Evolutionary conservation across 2,113 vertebrate species (phyloP).

Genomic region (Sylvia atricapilla): DNA sequence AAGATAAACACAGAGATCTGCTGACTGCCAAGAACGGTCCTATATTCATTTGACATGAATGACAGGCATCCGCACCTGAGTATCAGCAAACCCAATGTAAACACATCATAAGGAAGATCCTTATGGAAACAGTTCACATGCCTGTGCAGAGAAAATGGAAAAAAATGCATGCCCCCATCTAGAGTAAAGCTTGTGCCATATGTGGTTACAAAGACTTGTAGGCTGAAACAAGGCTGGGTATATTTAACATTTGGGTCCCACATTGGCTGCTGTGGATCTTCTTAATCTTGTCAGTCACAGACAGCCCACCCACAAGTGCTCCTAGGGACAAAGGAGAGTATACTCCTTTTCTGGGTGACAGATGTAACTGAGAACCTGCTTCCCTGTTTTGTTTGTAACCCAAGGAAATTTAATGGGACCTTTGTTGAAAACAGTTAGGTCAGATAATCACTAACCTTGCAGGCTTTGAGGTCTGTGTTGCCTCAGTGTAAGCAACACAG

Average conservation of each 20-base stretch:
- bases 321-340: not conserved
- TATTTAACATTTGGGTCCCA: not conserved
- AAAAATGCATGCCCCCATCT: not conserved
- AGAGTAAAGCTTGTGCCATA: not conserved
- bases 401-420: not conserved
- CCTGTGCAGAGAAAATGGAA: not conserved
- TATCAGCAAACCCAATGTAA: not conserved
- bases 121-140: not conserved
- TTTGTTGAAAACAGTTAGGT: not conserved
- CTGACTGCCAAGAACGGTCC: not conserved
- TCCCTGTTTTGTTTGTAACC: not conserved
- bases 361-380: not conserved
- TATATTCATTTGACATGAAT: not conserved
- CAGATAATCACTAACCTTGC: not conserved
- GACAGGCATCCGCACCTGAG: not conserved
- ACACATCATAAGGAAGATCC: not conserved
- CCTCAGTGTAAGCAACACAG: not conserved
- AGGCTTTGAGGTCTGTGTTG: not conserved
- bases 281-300: not conserved
- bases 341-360: not conserved
- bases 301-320: not conserved
- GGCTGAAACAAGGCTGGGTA: not conserved
- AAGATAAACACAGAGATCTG: not conserved
- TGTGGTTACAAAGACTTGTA: not conserved
- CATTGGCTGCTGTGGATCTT: not conserved